A percentile compares a stretch with the other conserved stretches of the same genome.
These are phyloP conservation scores for Hydrozoanthus gracilis DNA, from an alignment of 92 coral and sea anemone species.

Conservation along the genomic window DNA sequence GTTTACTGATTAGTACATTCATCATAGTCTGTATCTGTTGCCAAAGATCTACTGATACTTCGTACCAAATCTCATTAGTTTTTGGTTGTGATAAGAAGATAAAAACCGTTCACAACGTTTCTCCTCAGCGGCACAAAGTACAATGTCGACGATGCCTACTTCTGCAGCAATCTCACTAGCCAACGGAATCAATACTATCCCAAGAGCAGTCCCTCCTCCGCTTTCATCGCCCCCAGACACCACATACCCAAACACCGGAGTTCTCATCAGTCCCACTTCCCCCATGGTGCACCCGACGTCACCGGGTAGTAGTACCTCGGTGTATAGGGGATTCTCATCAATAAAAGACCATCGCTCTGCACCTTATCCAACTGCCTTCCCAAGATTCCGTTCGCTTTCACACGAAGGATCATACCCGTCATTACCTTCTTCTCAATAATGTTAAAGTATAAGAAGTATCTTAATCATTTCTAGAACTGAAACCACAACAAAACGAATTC, in stretches of 20 bases:
- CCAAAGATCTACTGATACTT: too few relatives aligned
- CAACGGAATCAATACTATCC: conserved; percentile 29
- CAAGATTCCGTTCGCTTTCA: conserved; percentile 58
- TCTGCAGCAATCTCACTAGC: conserved; percentile 23
- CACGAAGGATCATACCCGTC: conserved; percentile 60
- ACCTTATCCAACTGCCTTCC: conserved; percentile 68
- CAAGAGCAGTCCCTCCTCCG: conserved; percentile 47
- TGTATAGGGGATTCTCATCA: conserved; percentile 66
- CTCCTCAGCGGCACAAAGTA: conserved; percentile 28
- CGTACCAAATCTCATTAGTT: too few relatives aligned
- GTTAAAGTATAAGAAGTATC: background rate
- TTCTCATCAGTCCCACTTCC: conserved; percentile 59
- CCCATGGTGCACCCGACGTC: conserved; percentile 71
- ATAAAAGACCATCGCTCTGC: conserved; percentile 67
- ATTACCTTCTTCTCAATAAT: conserved; percentile 40
- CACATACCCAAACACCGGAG: conserved; percentile 61
- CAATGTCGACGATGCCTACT: conserved; percentile 18
- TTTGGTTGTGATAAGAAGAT: too few relatives aligned
- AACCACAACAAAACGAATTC: background rate
- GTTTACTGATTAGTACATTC: too few relatives aligned
- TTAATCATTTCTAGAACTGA: background rate
- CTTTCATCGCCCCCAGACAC: conserved; percentile 64
- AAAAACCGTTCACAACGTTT: too few relatives aligned
- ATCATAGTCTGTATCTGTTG: too few relatives aligned
- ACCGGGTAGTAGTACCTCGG: conserved; percentile 64